Evolutionary conservation across 2,113 vertebrate genomes (phyloP).

Genomic region (Taurulus bubalis): DNA sequence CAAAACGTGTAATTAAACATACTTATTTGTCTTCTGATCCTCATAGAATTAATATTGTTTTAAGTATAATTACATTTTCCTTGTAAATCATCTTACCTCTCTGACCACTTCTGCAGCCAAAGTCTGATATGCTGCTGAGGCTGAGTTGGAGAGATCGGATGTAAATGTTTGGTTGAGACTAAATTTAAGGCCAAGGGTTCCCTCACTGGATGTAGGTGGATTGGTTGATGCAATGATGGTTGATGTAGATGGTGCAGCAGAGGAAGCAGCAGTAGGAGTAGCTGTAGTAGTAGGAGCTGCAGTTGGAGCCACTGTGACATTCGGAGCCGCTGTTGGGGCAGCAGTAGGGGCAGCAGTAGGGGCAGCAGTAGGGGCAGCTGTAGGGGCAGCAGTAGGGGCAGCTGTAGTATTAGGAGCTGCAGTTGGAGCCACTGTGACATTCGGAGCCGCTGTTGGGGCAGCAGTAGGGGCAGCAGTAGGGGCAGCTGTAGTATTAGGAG

Average conservation of each 20-base stretch:
- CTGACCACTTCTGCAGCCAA: slow-evolving; percentile 32
- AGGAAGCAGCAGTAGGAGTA: too few relatives aligned
- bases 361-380: not conserved
- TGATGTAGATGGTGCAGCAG: too few relatives aligned
- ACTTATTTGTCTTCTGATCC: not conserved
- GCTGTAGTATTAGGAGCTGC: not conserved
- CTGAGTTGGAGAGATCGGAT: not conserved
- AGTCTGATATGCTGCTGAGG: slow-evolving; percentile 1
- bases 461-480: too few relatives aligned
- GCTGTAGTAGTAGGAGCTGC: too few relatives aligned
- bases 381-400: not conserved
- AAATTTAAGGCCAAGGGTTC: slow-evolving; percentile 42
- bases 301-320: too few relatives aligned
- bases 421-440: too few relatives aligned
- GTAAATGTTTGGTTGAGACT: slow-evolving; percentile 37
- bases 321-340: not conserved
- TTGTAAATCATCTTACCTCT: slow-evolving; percentile 48
- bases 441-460: not conserved
- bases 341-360: not conserved
- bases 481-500: too few relatives aligned
- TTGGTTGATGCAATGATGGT: slow-evolving; percentile 28
- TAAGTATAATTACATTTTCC: too few relatives aligned
- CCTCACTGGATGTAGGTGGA: slow-evolving; percentile 37
- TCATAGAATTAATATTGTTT: not conserved
- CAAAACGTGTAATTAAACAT: too few relatives aligned